Percentiles rank a stretch among this genome's conserved stretches.
phyloP scores from a whole-genome alignment of 1,140 invertebrate species.

The Apocrypta bakeri region DNA sequence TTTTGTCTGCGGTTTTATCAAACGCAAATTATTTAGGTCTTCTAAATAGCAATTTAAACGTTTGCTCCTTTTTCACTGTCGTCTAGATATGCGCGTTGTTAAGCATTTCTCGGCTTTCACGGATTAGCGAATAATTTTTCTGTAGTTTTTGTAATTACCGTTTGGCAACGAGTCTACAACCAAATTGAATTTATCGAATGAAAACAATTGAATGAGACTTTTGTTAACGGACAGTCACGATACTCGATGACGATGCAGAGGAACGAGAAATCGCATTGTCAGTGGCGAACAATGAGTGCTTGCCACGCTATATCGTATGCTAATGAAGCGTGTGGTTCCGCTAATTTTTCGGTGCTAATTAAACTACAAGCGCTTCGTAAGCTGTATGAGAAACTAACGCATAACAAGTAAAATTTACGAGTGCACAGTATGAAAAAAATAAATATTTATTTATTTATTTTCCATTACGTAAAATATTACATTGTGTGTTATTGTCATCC shows the following conservation, averaged over 20 bases:
- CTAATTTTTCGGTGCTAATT: slow-evolving; percentile 70
- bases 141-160: too few relatives aligned
- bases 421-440: too few relatives aligned
- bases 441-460: too few relatives aligned
- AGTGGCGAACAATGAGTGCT: slow-evolving; percentile 58
- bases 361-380: neutral
- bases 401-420: too few relatives aligned
- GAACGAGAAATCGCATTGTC: neutral
- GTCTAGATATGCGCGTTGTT: too few relatives aligned
- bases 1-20: neutral
- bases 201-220: neutral
- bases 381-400: too few relatives aligned
- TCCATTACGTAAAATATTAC: too few relatives aligned
- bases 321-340: slow-evolving; percentile 65
- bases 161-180: neutral
- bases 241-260: neutral
- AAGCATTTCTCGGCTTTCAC: too few relatives aligned
- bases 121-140: too few relatives aligned
- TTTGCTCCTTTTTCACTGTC: neutral
- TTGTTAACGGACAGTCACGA: slow-evolving; percentile 5
- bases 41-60: neutral
- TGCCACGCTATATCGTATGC: slow-evolving; percentile 62
- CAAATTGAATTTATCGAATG: neutral
- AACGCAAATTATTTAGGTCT: neutral
- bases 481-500: too few relatives aligned